Percentiles rank a stretch among this genome's conserved stretches.
Evolutionary conservation across 2,888 invertebrate genomes (phyloP).

Genomic region (Lasioglossum pauxillum): DNA sequence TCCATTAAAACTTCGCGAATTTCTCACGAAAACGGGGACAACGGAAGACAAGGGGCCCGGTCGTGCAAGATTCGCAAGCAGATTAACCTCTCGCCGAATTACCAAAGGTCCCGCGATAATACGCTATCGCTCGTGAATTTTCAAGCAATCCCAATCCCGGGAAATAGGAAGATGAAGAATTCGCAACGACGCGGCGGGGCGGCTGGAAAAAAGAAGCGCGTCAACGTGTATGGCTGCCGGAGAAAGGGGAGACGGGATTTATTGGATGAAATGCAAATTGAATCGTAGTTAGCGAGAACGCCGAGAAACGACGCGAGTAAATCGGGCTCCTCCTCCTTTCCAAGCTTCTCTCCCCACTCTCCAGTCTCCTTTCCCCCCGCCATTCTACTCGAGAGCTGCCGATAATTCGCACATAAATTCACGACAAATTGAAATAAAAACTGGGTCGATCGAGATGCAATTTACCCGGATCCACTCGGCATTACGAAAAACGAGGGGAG

Average conservation of each 20-base stretch:
- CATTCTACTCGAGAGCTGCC: constrained; percentile 34
- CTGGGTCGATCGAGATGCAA: constrained; percentile 69
- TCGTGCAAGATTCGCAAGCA: constrained; percentile 2
- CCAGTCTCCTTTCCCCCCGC: not conserved
- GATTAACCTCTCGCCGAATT: constrained; percentile 16
- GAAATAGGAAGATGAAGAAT: constrained; percentile 41
- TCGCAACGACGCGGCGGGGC: not conserved
- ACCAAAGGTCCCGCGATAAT: not conserved
- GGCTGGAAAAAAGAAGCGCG: constrained; percentile 36
- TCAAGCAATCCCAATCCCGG: constrained; percentile 1
- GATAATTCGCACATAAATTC: constrained; percentile 76
- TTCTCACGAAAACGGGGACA: not conserved
- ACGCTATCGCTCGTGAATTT: not conserved
- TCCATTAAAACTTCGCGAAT: constrained; percentile 29
- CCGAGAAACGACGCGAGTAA: constrained; percentile 67
- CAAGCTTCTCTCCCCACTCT: constrained; percentile 25
- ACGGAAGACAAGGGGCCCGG: not conserved
- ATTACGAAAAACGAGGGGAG: constrained; percentile 27
- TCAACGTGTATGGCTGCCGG: constrained; percentile 22
- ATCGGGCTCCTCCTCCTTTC: constrained; percentile 57
- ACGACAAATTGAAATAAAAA: constrained; percentile 74
- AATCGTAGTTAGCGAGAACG: constrained; percentile 76
- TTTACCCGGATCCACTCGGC: constrained; percentile 58
- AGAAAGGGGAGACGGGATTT: constrained; percentile 62
- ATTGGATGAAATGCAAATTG: constrained; percentile 78